Evolutionary conservation across 2,113 vertebrate species (phyloP).

Genomic region (Apodemus sylvaticus): DNA sequence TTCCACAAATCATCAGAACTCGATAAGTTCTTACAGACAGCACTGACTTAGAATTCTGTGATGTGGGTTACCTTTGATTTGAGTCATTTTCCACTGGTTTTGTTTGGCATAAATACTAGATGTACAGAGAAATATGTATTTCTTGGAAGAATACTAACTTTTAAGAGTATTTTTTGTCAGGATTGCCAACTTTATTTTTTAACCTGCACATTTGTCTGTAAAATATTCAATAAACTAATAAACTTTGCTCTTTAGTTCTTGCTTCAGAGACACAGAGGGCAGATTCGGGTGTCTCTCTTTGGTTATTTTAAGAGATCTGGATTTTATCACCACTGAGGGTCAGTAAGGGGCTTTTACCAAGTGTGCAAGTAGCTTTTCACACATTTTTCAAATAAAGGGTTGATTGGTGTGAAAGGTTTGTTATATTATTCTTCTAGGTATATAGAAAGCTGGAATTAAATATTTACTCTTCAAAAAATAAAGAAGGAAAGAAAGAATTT

Average conservation of each 20-base stretch:
- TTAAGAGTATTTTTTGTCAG: slow-evolving; percentile 63
- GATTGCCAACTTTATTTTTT: slow-evolving; percentile 60
- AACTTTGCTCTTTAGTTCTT: slow-evolving; percentile 78
- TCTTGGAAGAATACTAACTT: slow-evolving; percentile 68
- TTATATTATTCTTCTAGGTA: slow-evolving; percentile 51
- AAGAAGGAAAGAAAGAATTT: neutral
- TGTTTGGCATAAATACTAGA: slow-evolving; percentile 65
- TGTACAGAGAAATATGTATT: slow-evolving; percentile 56
- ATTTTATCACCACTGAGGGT: slow-evolving; percentile 88
- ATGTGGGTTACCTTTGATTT: slow-evolving; percentile 74
- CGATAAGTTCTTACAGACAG: slow-evolving; percentile 70
- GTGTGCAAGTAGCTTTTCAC: slow-evolving; percentile 66
- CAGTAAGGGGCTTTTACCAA: slow-evolving; percentile 84
- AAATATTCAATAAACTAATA: slow-evolving; percentile 72
- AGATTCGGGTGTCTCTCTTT: slow-evolving; percentile 82
- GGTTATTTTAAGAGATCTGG: slow-evolving; percentile 83
- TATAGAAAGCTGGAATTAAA: neutral
- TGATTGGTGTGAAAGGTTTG: slow-evolving; percentile 57
- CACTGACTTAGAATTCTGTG: slow-evolving; percentile 62
- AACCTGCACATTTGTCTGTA: slow-evolving; percentile 59
- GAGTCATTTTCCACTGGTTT: slow-evolving; percentile 73
- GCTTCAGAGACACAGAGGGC: slow-evolving; percentile 82
- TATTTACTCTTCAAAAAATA: slow-evolving; percentile 54
- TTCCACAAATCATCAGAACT: slow-evolving; percentile 77
- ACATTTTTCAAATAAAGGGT: slow-evolving; percentile 75